Conservation (phyloP, 2,888 invertebrate genomes). For the Protophormia terraenovae region DNA sequence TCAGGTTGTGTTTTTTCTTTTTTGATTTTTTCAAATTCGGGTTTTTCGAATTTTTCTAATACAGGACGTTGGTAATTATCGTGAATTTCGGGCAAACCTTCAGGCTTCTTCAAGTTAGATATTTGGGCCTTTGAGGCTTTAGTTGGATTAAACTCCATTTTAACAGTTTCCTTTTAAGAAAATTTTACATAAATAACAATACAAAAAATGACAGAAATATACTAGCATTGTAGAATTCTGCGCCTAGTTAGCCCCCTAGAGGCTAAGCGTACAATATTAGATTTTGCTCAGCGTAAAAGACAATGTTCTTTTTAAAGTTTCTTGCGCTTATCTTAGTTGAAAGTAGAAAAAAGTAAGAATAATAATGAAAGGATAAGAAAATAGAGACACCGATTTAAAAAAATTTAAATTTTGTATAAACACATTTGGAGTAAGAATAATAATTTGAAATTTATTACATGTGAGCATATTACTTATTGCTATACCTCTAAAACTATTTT, state of each 20-base stretch:
- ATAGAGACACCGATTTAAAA: no score
- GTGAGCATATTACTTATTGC: no score
- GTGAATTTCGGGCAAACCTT: slow-evolving; percentile 85
- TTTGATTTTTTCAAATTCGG: slow-evolving; percentile 80
- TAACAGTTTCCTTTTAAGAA: slow-evolving; percentile 65
- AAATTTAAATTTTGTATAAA: no score
- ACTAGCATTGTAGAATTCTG: background rate
- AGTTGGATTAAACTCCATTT: slow-evolving; percentile 76
- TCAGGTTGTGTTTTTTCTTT: slow-evolving; percentile 68
- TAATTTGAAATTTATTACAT: no score
- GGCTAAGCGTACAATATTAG: background rate
- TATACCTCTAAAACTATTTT: no score
- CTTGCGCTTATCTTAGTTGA: background rate
- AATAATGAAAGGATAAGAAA: slow-evolving; percentile 9
- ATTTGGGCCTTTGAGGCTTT: slow-evolving; percentile 75
- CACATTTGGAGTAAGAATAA: no score
- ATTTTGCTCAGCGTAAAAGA: slow-evolving; percentile 12
- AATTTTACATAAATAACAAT: slow-evolving; percentile 16
- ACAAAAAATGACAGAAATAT: background rate
- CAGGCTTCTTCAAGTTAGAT: slow-evolving; percentile 81
- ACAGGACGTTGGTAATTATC: slow-evolving; percentile 89
- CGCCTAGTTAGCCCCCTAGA: background rate
- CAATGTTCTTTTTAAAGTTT: background rate
- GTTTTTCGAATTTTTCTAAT: slow-evolving; percentile 86
- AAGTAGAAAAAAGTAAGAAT: background rate